Evolutionary conservation across 2,797 vertebrate species (phyloP), one percentile per base, ranked within the genome.

Genomic region (Euphonia xanthogaster): DNA sequence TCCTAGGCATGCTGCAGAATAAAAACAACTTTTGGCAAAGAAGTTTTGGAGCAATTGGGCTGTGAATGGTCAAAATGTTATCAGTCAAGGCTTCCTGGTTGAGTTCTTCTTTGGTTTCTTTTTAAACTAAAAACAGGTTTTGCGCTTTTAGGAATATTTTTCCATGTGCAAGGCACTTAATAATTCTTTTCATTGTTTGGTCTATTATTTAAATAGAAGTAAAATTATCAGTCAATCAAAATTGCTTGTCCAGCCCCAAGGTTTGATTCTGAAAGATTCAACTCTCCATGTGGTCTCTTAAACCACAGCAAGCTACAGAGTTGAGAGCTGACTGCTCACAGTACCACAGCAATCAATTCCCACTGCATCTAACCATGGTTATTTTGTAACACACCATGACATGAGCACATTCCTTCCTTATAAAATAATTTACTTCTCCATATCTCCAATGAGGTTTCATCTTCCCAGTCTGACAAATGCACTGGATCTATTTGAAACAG

Each of bases 401-500:
- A 90, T 1, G 31, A 88, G 37, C 61, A 39, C 87, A 94, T 96
- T 95, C 89, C 51, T 93, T 88, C 63, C 53, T 73, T 90, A 66
- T 24, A 93, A 54, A 96, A 96, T 62, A 92, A 85, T 74, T 80
- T 82, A 82, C 79, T 94, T 76, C 67, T 93, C 81, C 31, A 4
- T 92, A 73, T 93, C 82, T 94, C 82, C 54, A 4, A 19, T 31
- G 82, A 84, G 63, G 79, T 93, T 94, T 93, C 91, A 42, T 93
- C 94, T 95, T 95, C 84, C 72, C 73, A 76, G 12, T 21, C 66
- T 84, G 94, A 95, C 76, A 96, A 94, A 96, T 77, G 57, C 54
- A 75, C 57, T 51, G 89, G 60, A 57, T 91, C 82, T 90, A 74
- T 63, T 91, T 94, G 94, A 96, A 96, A 85, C 79, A 91, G 89